Evolutionary conservation across 2,797 vertebrate species (phyloP), one percentile per base, ranked within the genome.

Genomic region (Sebastes umbrosus): DNA sequence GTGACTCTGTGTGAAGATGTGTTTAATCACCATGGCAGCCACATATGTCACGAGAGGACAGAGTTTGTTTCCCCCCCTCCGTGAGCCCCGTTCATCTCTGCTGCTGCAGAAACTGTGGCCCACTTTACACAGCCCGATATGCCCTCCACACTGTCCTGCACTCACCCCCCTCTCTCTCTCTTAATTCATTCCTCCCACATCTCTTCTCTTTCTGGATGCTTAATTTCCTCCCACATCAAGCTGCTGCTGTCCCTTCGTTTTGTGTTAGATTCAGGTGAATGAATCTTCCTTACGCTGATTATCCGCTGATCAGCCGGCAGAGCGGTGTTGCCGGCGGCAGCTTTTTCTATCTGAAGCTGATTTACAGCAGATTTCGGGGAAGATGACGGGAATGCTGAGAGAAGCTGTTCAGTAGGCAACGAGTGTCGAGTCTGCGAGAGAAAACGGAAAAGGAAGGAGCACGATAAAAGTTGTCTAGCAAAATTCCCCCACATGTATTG

Each of bases 311-410:
- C 72, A 75, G 75, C 77, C 31, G 68, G 71, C 83, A 65, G 57
- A 67, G 69, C 34, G 1, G 29, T 58, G 24, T 69, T 22, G 78
- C 70, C 69, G 1, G 5, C 3, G 64, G 80, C 82, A 62, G 67
- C 36, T 64, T 73, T 80, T 67, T 70, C 58, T 62, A 60, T 81
- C 66, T 10, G 8, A 54, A 46, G 59, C 50, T 77, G 73, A 87
- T 84, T 83, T 50, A 39, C 66, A 69, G 74, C 75, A 87, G 84
- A 81, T 85, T 88, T 82, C 50, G 63, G 82, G 27, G 16, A 63
- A 27, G 69, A 75, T 31, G 80, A 70, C 34, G 25, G 64, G 63
- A 52, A 72, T 52, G 69, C 67, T 52, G 88, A 83, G 75, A 69
- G 64, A 67, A 82, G 71, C 84, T 46, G 73, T 57, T 79, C 55